Evolutionary conservation across 2,888 invertebrate genomes (phyloP), one percentile per base, ranked within the genome.

Genomic region (Lottia gigantea): DNA sequence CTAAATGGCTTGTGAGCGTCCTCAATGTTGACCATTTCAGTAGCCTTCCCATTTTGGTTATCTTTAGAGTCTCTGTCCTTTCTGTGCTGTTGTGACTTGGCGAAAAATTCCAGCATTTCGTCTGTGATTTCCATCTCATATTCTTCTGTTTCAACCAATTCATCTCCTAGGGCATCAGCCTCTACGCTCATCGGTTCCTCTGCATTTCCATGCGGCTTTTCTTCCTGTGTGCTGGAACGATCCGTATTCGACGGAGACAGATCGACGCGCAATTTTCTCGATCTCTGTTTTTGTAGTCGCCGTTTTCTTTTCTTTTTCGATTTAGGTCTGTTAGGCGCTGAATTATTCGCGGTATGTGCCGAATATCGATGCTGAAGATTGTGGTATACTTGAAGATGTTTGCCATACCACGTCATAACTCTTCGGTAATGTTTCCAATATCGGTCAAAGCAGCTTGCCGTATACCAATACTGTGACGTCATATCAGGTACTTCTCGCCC

Each of bases 31-130:
- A 79, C 64, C 49, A 46, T 62, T 26, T 65, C 67, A 15, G 70
- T 71, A 66, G 75, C 72, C 26, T 72, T 71, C 11, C 62, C 64
- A 31, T 67, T 46, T 31, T 68, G 68, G 19, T 68, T 55, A 6
- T 55, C 16, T 23, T 55, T 31, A 61, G 46, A 73, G 86, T 86
- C 87, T 84, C 85, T 82, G 77, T 91, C 89, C 77, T 89, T 84
- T 80, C 89, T 89, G 74, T 91, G 92, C 79, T 91, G 91, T 1
- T 91, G 90, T 79, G 92, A 92, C 70, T 90, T 89, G 78, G 90
- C 90, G 68, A 93, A 88, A 86, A 93, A 93, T 64, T 91, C 90
- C 77, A 92, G 89, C 89, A 91, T 92, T 71, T 92, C 92, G 75
- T 92, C 92, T 78, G 92, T 91, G 1, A 92, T 91, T 83, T 91